Base-by-base conservation (phyloP, 2,797 vertebrate genomes). In the Eleutherodactylus coqui region DNA sequence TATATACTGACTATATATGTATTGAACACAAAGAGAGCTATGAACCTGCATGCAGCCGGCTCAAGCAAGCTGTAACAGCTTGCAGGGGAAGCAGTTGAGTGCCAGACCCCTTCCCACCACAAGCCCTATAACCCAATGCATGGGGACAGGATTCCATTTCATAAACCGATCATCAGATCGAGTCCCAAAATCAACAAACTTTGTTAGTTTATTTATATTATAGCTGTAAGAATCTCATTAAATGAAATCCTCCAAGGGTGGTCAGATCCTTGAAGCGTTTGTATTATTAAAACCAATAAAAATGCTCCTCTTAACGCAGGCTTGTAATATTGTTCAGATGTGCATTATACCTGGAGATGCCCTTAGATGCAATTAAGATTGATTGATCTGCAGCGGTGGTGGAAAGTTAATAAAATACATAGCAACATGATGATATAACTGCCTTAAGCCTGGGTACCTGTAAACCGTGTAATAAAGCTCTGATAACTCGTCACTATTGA, bases 271-370 rank as follows among this genome's bases (percentile, higher is more conserved):
- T 34, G 32, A 32, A 64, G 29, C 29, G 7, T 34, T 17, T 64
- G 29, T 7, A 5, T 64, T 64, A 64, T 64, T 64, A 64, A 64
- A 64, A 34, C 60, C 60, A 64, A 64, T 64, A 64, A 64, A 34
- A 62, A 62, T n/a, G 29, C 60, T 64, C 16, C 60, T 64, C 29
- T 64, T 64, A 32, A 17, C 29, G 2, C 5, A 11, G 14, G 1
- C 60, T 64, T 32, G 60, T 64, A 64, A 64, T 64, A 32, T 64
- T 16, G 27, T 19, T n/a, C 29, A 32, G 29, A 64, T n/a, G 2
- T 55, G 6, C 53, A 1, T 5, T 8, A 17, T 34, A 27, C 29
- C 29, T 62, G 6, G 58, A 13, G 58, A 62, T 29, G 27, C 58
- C 58, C 58, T 2, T 11, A 62, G 60, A 64, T 17, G 29, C 29